Percentiles rank a stretch among this genome's conserved stretches.
phyloP scores from a whole-genome alignment of 2,797 vertebrate species.

The Chiroxiphia lanceolata region DNA sequence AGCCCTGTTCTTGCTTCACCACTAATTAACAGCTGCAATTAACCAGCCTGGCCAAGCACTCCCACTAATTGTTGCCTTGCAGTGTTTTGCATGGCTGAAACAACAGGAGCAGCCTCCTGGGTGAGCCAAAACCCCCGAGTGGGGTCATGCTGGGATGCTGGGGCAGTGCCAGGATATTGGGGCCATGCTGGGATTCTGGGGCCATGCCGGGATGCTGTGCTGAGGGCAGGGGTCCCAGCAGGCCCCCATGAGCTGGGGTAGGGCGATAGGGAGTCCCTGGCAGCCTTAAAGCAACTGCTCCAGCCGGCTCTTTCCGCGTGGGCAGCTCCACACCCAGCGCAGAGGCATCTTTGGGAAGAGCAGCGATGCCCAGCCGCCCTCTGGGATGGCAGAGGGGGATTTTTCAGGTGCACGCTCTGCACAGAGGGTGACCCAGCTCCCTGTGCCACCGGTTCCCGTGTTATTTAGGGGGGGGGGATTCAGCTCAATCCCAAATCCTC shows the following conservation, averaged over 20 bases:
- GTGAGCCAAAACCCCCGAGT: rapidly evolving
- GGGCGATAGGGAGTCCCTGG: background rate
- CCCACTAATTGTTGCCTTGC: slow-evolving; percentile 22
- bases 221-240: background rate
- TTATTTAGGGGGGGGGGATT: background rate
- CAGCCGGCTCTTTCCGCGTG: background rate
- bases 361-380: background rate
- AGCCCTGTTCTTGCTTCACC: background rate
- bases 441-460: background rate
- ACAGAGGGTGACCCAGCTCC: background rate
- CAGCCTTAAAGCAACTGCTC: slow-evolving; percentile 1
- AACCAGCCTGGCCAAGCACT: background rate
- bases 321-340: background rate
- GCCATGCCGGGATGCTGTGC: background rate
- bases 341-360: slow-evolving; percentile 28
- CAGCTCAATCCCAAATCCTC: background rate
- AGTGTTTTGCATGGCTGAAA: background rate
- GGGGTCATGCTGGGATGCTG: rapidly evolving
- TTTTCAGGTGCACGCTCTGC: background rate
- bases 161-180: background rate
- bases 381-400: background rate
- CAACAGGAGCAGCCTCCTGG: background rate
- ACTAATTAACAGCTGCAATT: background rate
- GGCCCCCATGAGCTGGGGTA: background rate
- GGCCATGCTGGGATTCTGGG: rapidly evolving